Conservation (phyloP, 2,797 vertebrate genomes). For the Podarcis siculus region DNA sequence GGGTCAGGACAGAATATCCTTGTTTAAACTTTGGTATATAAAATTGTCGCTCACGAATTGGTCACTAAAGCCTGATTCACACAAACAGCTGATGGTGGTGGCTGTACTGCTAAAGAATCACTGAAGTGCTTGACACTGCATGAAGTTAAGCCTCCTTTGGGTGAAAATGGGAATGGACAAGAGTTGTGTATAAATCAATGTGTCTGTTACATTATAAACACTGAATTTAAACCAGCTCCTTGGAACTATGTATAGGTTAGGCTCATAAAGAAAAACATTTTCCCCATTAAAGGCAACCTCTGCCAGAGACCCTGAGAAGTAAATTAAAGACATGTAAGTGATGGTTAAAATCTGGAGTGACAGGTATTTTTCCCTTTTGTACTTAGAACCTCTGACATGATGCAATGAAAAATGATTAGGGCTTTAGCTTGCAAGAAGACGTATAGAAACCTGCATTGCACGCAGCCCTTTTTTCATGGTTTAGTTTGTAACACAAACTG, state of each 20-base stretch:
- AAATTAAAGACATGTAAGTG: constrained; percentile 80
- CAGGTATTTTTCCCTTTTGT: constrained; percentile 83
- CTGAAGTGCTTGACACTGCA: background rate
- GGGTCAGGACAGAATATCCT: background rate
- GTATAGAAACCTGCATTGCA: constrained; percentile 47
- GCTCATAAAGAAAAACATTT: constrained; percentile 36
- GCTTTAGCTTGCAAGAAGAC: constrained; percentile 66
- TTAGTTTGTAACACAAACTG: constrained; percentile 57
- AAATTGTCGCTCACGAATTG: background rate
- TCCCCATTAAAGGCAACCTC: constrained; percentile 51
- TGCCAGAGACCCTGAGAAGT: constrained; percentile 78
- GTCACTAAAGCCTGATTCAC: background rate
- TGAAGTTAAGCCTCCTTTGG: background rate
- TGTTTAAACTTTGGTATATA: background rate
- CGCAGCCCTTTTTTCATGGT: constrained; percentile 46
- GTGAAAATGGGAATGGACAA: background rate
- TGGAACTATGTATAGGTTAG: constrained; percentile 48
- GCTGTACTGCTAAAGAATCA: background rate
- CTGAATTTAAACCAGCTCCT: constrained; percentile 39
- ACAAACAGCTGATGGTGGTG: background rate
- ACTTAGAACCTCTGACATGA: constrained; percentile 85
- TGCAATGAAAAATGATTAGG: constrained; percentile 81
- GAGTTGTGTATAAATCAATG: background rate
- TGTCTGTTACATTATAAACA: constrained; percentile 26
- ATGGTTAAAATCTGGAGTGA: constrained; percentile 81